These are phyloP conservation scores for Cacoxenus indagator DNA, from an alignment of 2,888 invertebrate genomes.

Conservation along the genomic window DNA sequence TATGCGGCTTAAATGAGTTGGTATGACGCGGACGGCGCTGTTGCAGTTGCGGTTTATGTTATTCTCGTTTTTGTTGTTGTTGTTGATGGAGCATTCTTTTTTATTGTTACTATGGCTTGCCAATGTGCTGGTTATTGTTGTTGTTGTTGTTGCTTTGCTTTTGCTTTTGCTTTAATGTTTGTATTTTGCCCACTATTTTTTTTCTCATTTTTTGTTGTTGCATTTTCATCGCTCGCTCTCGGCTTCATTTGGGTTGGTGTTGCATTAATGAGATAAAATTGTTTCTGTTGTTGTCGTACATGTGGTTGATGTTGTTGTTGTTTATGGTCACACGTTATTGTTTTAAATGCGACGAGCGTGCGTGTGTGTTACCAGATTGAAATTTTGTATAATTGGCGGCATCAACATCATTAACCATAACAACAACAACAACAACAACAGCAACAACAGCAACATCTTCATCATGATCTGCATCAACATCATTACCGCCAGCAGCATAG, in stretches of 20 bases:
- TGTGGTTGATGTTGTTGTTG: neutral
- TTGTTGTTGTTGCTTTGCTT: neutral
- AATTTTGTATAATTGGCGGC: neutral
- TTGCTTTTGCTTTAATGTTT: neutral
- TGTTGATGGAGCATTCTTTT: constrained; percentile 14
- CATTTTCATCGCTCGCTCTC: too few relatives aligned
- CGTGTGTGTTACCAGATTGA: too few relatives aligned
- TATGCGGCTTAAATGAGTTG: neutral
- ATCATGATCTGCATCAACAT: neutral
- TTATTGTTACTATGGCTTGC: constrained; percentile 18
- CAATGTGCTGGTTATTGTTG: neutral
- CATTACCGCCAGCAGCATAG: too few relatives aligned
- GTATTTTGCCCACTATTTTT: neutral
- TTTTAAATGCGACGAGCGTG: constrained; percentile 24
- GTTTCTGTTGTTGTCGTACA: neutral
- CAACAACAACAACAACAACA: neutral
- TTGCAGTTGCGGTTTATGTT: too few relatives aligned
- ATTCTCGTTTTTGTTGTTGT: too few relatives aligned
- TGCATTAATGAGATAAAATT: constrained; percentile 5
- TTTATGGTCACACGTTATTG: neutral
- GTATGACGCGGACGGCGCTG: too few relatives aligned
- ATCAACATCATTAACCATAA: neutral
- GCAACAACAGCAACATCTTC: neutral
- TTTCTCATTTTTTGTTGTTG: neutral
- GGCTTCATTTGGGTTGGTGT: too few relatives aligned